Conservation (phyloP, 1,140 invertebrate genomes). For the Zaprionus africanus region DNA sequence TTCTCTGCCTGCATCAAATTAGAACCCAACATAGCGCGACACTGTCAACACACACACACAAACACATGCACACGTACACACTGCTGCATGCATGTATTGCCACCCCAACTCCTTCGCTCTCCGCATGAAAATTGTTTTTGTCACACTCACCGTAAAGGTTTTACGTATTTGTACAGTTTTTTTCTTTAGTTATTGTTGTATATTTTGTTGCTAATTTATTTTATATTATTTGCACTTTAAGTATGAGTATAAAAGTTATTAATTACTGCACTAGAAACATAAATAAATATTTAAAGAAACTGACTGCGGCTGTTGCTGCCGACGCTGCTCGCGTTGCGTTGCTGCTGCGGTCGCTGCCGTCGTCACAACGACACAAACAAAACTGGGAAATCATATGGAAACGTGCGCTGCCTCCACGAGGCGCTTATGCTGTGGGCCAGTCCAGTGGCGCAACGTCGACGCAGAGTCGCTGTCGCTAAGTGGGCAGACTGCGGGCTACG, state of each 20-base stretch:
- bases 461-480: neutral
- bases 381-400: constrained; percentile 74
- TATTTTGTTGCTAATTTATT: constrained; percentile 2
- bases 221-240: neutral
- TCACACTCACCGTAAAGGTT: constrained; percentile 23
- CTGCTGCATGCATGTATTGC: neutral
- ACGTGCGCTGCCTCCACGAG: constrained; percentile 57
- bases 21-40: constrained; percentile 22
- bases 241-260: constrained; percentile 14
- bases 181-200: neutral
- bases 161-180: neutral
- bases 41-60: neutral
- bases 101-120: constrained; percentile 3
- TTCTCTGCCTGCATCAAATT: constrained; percentile 47
- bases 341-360: constrained; percentile 10
- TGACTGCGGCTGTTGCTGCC: constrained; percentile 27
- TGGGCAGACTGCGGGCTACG: constrained; percentile 1
- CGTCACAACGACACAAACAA: constrained; percentile 56
- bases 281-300: constrained; percentile 36
- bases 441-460: constrained; percentile 17
- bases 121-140: neutral
- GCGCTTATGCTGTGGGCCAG: constrained; percentile 60
- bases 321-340: constrained; percentile 10
- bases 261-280: constrained; percentile 33
- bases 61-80: neutral